phyloP scores from a whole-genome alignment of 2,888 invertebrate species.

The Augochlorella aurata region DNA sequence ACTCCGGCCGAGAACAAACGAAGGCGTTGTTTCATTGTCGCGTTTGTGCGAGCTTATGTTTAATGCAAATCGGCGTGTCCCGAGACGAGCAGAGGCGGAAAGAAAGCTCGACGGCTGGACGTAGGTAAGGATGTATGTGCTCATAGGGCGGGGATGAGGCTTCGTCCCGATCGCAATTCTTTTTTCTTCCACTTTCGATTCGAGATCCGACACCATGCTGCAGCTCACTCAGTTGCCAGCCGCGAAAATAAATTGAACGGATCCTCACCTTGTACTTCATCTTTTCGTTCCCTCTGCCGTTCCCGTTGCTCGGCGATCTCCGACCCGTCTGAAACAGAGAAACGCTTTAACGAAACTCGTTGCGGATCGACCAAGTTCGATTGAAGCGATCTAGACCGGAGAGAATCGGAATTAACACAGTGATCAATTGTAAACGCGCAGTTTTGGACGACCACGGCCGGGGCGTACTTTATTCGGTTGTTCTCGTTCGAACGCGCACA shows the following conservation, averaged over 20 bases:
- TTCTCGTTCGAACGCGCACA: neutral
- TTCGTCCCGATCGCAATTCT: neutral
- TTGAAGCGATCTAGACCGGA: neutral
- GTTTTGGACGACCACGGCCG: neutral
- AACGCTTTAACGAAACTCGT: slow-evolving; percentile 12
- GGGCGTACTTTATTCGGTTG: neutral
- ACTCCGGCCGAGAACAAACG: slow-evolving; percentile 29
- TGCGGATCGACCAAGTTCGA: neutral
- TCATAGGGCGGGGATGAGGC: neutral
- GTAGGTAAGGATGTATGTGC: neutral
- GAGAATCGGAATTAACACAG: neutral
- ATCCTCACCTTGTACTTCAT: slow-evolving; percentile 78
- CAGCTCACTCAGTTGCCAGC: no score
- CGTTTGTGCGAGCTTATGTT: slow-evolving; percentile 33
- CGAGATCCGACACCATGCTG: neutral
- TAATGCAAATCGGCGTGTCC: slow-evolving; percentile 48
- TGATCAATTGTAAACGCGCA: neutral
- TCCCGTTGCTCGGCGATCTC: slow-evolving; percentile 1
- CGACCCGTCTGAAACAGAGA: slow-evolving; percentile 68
- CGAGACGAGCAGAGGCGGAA: slow-evolving; percentile 11
- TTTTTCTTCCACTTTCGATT: neutral
- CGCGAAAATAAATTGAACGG: no score
- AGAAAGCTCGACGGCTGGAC: slow-evolving; percentile 4
- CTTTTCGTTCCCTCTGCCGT: slow-evolving; percentile 44
- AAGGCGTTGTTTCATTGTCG: slow-evolving; percentile 28